A percentile compares a stretch with the other conserved stretches of the same genome.
These are phyloP conservation scores for Xiphias gladius DNA, from an alignment of 2,113 vertebrate species.

Conservation along the genomic window DNA sequence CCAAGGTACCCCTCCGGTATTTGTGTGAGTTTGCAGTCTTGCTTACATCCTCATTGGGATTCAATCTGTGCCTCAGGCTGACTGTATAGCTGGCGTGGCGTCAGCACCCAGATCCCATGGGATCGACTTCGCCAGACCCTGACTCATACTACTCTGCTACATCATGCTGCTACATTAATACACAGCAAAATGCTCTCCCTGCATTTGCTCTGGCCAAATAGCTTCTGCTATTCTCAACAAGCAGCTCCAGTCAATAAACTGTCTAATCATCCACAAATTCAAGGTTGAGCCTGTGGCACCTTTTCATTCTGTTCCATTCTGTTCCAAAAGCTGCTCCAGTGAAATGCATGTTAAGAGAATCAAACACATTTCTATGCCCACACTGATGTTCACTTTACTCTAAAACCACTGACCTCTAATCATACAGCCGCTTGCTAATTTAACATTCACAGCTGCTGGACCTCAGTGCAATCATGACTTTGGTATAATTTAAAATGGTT, in stretches of 20 bases:
- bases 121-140: constrained; percentile 67
- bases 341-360: constrained; percentile 7
- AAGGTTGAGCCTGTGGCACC: constrained; percentile 21
- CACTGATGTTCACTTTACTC: constrained; percentile 40
- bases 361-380: constrained; percentile 22
- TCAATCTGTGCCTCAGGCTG: constrained; percentile 29
- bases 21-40: constrained; percentile 22
- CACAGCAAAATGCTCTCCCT: constrained; percentile 28
- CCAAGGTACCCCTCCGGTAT: neutral
- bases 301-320: constrained; percentile 6
- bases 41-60: constrained; percentile 59
- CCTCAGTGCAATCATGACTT: constrained; percentile 45
- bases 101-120: constrained; percentile 62
- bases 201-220: constrained; percentile 11
- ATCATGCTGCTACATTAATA: constrained; percentile 26
- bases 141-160: constrained; percentile 59
- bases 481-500: constrained; percentile 42
- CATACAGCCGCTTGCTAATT: constrained; percentile 35
- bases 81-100: constrained; percentile 48
- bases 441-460: constrained; percentile 32
- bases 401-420: constrained; percentile 42
- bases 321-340: constrained; percentile 4
- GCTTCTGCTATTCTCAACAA: constrained; percentile 28
- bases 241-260: constrained; percentile 24
- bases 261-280: constrained; percentile 44